Conservation (phyloP, 2,113 vertebrate species). For the zebrafish (Danio rerio) region DNA sequence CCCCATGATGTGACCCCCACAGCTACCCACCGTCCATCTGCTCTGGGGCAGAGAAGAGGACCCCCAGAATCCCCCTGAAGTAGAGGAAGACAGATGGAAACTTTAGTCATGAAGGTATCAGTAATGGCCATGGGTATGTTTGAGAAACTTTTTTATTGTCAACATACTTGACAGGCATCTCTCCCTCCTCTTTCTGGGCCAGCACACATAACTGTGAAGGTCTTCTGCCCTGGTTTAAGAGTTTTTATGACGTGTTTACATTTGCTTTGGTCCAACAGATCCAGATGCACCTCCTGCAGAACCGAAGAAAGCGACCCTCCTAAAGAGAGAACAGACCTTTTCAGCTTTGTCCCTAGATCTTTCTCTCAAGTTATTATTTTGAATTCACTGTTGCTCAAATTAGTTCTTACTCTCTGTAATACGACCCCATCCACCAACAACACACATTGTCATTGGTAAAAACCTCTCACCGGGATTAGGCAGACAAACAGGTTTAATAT, state of each 20-base stretch:
- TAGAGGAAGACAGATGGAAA: background rate
- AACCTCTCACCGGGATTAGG: conserved; percentile 79
- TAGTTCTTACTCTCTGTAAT: conserved; percentile 78
- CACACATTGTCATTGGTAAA: conserved; percentile 76
- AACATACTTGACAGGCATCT: conserved; percentile 87
- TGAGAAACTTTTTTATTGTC: background rate
- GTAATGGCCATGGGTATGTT: background rate
- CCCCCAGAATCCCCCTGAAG: conserved; percentile 87
- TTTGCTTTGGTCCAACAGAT: conserved; percentile 76
- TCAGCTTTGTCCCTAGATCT: background rate
- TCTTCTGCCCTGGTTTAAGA: conserved; percentile 67
- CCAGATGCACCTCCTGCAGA: conserved; percentile 80
- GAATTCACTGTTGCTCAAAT: background rate
- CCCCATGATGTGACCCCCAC: conserved; percentile 89
- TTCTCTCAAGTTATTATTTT: background rate
- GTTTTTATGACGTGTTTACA: conserved; percentile 78
- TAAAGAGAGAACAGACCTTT: conserved; percentile 53
- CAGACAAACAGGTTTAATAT: conserved; percentile 82
- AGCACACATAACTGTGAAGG: conserved; percentile 82
- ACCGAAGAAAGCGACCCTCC: conserved; percentile 76
- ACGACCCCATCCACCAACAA: conserved; percentile 84
- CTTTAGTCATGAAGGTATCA: background rate
- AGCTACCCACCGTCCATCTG: conserved; percentile 76
- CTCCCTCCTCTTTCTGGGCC: conserved; percentile 83
- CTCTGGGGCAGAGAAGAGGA: conserved; percentile 80